phyloP scores from a whole-genome alignment of 2,888 invertebrate species.

The Eurois occulta region DNA sequence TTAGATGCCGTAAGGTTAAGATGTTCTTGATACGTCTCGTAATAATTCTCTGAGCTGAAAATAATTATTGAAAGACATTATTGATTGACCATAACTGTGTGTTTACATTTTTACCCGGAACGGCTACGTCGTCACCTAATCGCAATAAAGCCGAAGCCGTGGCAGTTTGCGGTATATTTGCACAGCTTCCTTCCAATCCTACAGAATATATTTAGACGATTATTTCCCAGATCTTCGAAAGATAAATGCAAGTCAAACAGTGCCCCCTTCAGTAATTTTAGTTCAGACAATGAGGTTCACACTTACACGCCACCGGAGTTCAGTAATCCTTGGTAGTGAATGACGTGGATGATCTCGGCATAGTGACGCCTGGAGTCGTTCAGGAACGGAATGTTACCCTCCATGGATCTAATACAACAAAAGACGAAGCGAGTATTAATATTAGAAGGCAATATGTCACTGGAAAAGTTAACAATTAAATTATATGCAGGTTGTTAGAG shows the following conservation, averaged over 20 bases:
- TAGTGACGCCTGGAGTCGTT: conserved; percentile 26
- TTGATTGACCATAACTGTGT: background rate
- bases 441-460: background rate
- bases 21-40: background rate
- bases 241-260: background rate
- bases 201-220: background rate
- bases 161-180: background rate
- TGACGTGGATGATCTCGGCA: conserved; percentile 9
- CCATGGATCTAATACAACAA: conserved; percentile 11
- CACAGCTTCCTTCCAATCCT: background rate
- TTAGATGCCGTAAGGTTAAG: background rate
- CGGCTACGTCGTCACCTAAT: background rate
- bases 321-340: fast-evolving
- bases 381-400: conserved; percentile 15
- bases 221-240: background rate
- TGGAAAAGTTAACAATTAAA: background rate
- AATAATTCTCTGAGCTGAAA: background rate
- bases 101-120: background rate
- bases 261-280: background rate
- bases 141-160: background rate
- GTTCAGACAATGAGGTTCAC: background rate
- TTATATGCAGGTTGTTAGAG: background rate
- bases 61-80: background rate
- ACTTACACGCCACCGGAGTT: background rate
- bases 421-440: background rate